phyloP scores from a whole-genome alignment of 2,797 vertebrate species.

The Rousettus madagascariensis region DNA sequence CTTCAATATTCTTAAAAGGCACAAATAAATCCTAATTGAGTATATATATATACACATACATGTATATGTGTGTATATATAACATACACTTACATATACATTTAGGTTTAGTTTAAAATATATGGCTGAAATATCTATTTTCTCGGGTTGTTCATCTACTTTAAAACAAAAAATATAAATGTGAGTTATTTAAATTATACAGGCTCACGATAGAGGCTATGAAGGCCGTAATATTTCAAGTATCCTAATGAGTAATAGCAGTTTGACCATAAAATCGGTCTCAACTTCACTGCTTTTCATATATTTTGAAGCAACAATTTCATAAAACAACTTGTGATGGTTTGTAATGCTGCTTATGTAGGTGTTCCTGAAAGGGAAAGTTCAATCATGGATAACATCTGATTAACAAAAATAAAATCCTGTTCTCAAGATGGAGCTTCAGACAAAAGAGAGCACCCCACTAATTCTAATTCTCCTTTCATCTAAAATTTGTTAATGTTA shows the following conservation, averaged over 20 bases:
- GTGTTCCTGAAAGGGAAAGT: constrained; percentile 8
- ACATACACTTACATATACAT: not conserved
- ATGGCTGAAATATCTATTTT: not conserved
- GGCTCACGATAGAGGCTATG: not conserved
- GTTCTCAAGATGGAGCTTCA: not conserved
- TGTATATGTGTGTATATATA: no score
- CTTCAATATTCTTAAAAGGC: not conserved
- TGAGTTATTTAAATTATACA: not conserved
- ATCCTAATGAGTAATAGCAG: not conserved
- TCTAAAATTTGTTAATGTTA: not conserved
- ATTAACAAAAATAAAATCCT: constrained; percentile 34
- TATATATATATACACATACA: no score
- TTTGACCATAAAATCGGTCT: not conserved
- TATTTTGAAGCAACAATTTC: constrained; percentile 39
- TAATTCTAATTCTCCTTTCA: not conserved
- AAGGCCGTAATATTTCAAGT: not conserved
- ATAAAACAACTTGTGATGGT: not conserved
- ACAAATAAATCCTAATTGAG: not conserved
- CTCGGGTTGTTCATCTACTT: not conserved
- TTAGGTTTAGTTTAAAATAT: not conserved
- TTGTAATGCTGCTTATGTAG: not conserved
- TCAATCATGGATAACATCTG: not conserved
- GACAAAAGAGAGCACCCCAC: not conserved
- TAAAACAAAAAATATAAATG: not conserved
- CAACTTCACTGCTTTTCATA: not conserved